A percentile compares a stretch with the other conserved stretches of the same genome.
These are phyloP conservation scores for Drymonia ruficornis DNA, from an alignment of 2,888 invertebrate genomes.

Conservation along the genomic window DNA sequence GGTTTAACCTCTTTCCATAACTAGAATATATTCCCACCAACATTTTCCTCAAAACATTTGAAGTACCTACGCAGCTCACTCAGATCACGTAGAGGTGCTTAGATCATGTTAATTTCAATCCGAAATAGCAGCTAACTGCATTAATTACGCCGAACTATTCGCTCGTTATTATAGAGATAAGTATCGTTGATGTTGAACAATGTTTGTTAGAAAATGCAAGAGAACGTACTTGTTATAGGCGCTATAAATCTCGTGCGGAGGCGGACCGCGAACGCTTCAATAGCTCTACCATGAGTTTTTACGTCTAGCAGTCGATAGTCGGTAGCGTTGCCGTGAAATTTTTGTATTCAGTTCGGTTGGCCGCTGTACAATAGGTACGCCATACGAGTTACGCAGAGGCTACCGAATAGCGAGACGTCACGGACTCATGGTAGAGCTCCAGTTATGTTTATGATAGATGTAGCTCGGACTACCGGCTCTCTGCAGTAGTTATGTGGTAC, in stretches of 20 bases:
- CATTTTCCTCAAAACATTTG: not conserved
- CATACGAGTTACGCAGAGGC: too few species aligned
- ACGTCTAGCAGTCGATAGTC: too few species aligned
- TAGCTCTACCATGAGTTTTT: not conserved
- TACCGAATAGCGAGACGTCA: too few species aligned
- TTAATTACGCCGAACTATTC: slow-evolving; percentile 27
- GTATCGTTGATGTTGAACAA: slow-evolving; percentile 33
- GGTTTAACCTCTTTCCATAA: too few species aligned
- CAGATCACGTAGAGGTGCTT: not conserved
- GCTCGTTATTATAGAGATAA: slow-evolving; percentile 38
- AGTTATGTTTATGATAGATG: slow-evolving; percentile 26
- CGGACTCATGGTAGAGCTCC: too few species aligned
- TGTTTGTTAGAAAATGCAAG: slow-evolving; percentile 27
- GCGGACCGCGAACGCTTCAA: slow-evolving; percentile 31
- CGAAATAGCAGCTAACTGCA: slow-evolving; percentile 12
- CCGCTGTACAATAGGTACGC: too few species aligned
- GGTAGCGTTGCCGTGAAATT: too few species aligned
- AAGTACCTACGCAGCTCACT: not conserved
- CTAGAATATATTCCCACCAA: too few species aligned
- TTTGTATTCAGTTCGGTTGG: too few species aligned
- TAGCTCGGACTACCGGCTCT: slow-evolving; percentile 9
- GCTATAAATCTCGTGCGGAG: slow-evolving; percentile 22
- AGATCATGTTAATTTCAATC: slow-evolving; percentile 2
- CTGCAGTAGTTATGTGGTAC: not conserved
- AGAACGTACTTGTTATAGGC: slow-evolving; percentile 24